Conservation (phyloP, 1,140 invertebrate genomes). For the Drosophila malerkotliana region DNA sequence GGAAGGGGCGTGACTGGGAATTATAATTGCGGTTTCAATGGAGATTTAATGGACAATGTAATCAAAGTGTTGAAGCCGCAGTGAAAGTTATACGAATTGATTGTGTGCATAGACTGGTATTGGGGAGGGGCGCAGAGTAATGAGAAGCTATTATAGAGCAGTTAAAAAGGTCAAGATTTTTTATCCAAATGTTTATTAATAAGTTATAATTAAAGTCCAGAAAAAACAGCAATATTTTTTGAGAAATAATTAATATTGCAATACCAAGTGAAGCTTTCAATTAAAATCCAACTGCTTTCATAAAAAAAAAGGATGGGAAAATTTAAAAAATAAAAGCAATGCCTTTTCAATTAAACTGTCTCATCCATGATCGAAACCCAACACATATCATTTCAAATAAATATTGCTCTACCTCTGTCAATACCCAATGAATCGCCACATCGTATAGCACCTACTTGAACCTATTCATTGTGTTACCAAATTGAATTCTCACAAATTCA, state of each 20-base stretch:
- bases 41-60: conserved; percentile 44
- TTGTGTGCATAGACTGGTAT: conserved; percentile 2
- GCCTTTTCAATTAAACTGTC: too few species aligned
- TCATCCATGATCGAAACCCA: not conserved
- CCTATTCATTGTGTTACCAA: conserved; percentile 33
- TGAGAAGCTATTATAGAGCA: not conserved
- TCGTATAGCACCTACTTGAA: conserved; percentile 38
- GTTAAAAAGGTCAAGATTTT: conserved; percentile 4
- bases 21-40: conserved; percentile 47
- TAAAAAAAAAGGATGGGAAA: too few species aligned
- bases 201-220: not conserved
- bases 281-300: too few species aligned
- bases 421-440: conserved; percentile 22
- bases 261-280: too few species aligned
- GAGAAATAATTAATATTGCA: not conserved
- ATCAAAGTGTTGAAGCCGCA: conserved; percentile 30
- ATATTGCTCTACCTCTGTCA: not conserved
- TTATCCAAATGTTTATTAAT: not conserved
- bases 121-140: not conserved
- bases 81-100: conserved; percentile 12
- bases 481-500: conserved; percentile 46
- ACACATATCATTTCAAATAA: not conserved
- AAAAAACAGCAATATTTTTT: not conserved
- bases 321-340: not conserved
- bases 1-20: conserved; percentile 10